Evolutionary conservation across 2,888 invertebrate genomes (phyloP).

Genomic region (Pharmacophagus antenor): DNA sequence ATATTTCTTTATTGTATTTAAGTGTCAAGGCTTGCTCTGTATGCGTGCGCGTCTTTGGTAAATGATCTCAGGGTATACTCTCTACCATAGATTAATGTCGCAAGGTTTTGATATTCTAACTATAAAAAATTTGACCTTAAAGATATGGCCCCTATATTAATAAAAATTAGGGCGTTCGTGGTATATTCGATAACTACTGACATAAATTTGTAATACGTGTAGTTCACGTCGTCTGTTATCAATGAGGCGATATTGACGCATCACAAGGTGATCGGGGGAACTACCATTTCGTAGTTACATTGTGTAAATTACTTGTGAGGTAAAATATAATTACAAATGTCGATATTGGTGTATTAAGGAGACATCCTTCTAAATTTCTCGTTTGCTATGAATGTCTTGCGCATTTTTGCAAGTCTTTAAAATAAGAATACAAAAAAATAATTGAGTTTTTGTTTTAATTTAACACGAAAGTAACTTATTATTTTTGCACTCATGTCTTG

Average conservation of each 20-base stretch:
- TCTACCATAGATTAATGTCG: not conserved
- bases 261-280: not conserved
- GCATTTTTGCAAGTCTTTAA: not conserved
- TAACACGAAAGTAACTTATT: not conserved
- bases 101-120: not conserved
- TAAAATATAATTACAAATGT: not conserved
- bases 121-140: not conserved
- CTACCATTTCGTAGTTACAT: not conserved
- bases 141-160: not conserved
- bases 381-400: not conserved
- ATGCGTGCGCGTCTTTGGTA: too few species aligned
- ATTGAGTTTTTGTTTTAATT: too few species aligned
- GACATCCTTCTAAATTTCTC: not conserved
- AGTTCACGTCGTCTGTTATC: not conserved
- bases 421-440: not conserved
- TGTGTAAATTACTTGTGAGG: not conserved
- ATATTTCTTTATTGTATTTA: too few species aligned
- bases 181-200: too few species aligned
- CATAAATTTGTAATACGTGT: too few species aligned
- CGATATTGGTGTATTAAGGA: not conserved
- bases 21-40: too few species aligned
- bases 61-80: too few species aligned
- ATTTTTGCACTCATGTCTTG: not conserved
- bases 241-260: not conserved
- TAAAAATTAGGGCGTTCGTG: too few species aligned